Base-by-base conservation (phyloP, 2,888 invertebrate species). In the Drosophila histrio region DNA sequence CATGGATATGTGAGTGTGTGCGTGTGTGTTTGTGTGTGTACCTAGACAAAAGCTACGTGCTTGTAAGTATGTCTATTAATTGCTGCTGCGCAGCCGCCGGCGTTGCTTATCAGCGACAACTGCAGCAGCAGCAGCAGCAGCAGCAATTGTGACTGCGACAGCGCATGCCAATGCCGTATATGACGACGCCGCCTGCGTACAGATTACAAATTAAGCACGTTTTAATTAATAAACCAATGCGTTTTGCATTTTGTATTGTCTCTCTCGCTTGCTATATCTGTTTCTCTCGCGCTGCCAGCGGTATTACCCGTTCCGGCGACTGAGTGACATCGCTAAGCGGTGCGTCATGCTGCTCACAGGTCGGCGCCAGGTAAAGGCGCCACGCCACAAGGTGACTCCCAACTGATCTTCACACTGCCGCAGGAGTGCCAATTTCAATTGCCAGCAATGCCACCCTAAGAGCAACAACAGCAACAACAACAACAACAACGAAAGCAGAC, bases 141-240 rank as follows among this genome's bases (percentile, higher is more conserved):
- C 60, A 57, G 28, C 49, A 38, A 15, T 15, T 6, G 39, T 2
- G n/a, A 22, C 39, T 0, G 26, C 56, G 47, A 24, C 61, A 43
- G 24, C 57, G 73, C 73, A 67, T 71, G 56, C 50, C 66, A 71
- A 72, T 68, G 67, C 34, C 67, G 64, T 39, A 54, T 58, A 24
- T 38, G 46, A 34, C 26, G 46, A 59, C 58, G 54, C 28, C 57
- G 39, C 15, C 38, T 67, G 78, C 52, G 47, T 63, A 67, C 70
- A 71, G 67, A 84, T 81, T 78, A 78, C 46, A 65, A 61, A 78
- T 73, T 63, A 57, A 61, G 66, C 70, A 78, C 81, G 75, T 84
- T 78, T 83, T 73, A 67, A 81, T 79, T 72, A 75, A 38, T 53
- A 32, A 44, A 41, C 13, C 34, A 32, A 53, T 64, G 52, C 47